phyloP scores from a whole-genome alignment of 2,888 invertebrate genomes.

The Melipona beecheii region DNA sequence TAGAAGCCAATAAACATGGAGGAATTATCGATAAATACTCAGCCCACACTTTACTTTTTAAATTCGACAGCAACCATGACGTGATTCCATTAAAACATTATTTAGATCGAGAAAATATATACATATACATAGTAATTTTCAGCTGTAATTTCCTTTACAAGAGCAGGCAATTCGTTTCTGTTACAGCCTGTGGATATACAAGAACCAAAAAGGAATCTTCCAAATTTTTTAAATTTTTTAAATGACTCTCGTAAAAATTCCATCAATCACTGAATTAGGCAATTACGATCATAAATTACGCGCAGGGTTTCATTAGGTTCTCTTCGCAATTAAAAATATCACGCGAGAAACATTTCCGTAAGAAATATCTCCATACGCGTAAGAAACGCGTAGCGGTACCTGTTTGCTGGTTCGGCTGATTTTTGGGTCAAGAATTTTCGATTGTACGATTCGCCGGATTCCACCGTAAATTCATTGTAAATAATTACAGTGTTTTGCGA shows the following conservation, averaged over 20 bases:
- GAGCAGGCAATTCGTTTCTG: not conserved
- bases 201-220: rapidly evolving
- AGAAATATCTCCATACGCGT: slow-evolving; percentile 34
- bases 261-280: not conserved
- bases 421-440: slow-evolving; percentile 60
- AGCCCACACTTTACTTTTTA: not conserved
- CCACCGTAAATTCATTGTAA: not conserved
- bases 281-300: not conserved
- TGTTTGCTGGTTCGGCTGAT: slow-evolving; percentile 31
- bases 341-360: not conserved
- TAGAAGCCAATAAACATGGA: no score
- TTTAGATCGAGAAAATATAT: not conserved
- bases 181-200: not conserved
- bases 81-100: not conserved
- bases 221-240: not conserved
- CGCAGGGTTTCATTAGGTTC: no score
- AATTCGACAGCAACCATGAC: not conserved
- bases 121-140: not conserved
- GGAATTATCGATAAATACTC: no score
- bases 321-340: not conserved
- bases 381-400: slow-evolving; percentile 57
- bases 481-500: not conserved
- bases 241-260: no score
- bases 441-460: not conserved
- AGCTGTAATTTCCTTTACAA: not conserved